Base-by-base conservation (phyloP, 2,888 invertebrate genomes). In the Ectobius pallidus region DNA sequence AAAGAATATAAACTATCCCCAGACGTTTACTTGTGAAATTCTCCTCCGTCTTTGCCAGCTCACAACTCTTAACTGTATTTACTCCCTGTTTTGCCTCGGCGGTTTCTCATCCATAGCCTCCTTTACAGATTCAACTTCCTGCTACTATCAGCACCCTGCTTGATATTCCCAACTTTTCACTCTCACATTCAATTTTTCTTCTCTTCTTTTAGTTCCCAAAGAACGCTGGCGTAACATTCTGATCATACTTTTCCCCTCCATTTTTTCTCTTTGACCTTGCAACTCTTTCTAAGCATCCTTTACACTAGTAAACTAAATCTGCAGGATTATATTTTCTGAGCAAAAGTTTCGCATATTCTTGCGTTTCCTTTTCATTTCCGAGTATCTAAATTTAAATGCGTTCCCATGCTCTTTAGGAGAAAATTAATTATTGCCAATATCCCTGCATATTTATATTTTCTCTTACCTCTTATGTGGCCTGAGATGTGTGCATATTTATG, bases 101-200 rank as follows among this genome's bases (percentile, higher is more conserved):
- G 27, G 3, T n/a, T 58, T n/a, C n/a, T 58, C 30, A 58, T 30
- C 30, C 14, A n/a, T 30, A 55, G 27, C 55, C 14, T 58, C 4
- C 30, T 58, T 30, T 58, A 14, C 7, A 14, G 32, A 2, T 16
- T n/a, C 22, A 58, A 25, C 11, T 52, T 14, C 25, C 14, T 52
- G 16, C 52, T 52, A 14, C 3, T 58, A 58, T n/a, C 16, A 52
- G 9, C 20, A 32, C 58, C 4, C 30, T 58, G 27, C 55, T 55
- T 65, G 67, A 71, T 71, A 71, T 71, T 71, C 63, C 63, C 34
- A 71, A 71, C 67, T 71, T 71, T 71, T 71, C 71, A 67, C 52
- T 71, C 67, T 65, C 4, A 22, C 30, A 58, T 58, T 58, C 32
- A 11, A 14, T 22, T 20, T 55, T 18, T 20, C 27, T 58, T 30